Conservation (phyloP, 2,888 invertebrate genomes). For the Callyntrura sp. region DNA sequence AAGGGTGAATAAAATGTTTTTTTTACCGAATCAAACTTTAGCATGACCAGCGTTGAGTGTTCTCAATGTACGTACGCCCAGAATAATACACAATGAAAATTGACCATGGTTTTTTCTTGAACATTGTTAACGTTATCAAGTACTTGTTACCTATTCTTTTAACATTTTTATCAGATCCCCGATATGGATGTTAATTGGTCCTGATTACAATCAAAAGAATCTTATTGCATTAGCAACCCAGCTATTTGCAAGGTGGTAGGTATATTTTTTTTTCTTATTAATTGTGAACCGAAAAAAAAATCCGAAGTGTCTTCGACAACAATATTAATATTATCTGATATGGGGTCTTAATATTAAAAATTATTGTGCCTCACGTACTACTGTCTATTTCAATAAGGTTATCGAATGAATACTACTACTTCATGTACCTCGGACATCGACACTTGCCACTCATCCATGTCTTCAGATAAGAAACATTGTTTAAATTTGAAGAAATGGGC, state of each 20-base stretch:
- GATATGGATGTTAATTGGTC: conserved; percentile 25
- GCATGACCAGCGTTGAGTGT: too few relatives aligned
- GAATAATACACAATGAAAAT: conserved; percentile 15
- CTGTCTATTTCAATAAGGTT: conserved; percentile 24
- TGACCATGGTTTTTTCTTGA: conserved; percentile 27
- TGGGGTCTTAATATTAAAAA: background rate
- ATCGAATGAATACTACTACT: conserved; percentile 41
- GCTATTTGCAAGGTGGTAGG: background rate
- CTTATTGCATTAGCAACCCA: conserved; percentile 64
- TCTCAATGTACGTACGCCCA: background rate
- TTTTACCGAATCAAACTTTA: background rate
- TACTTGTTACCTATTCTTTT: conserved; percentile 26
- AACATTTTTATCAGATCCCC: conserved; percentile 28
- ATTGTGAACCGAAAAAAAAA: background rate
- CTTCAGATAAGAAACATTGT: too few relatives aligned
- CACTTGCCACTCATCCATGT: conserved; percentile 23
- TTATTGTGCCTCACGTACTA: background rate
- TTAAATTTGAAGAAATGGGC: background rate
- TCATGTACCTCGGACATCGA: conserved; percentile 63
- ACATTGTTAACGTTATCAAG: conserved; percentile 9
- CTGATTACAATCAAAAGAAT: conserved; percentile 63
- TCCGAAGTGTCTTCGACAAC: conserved; percentile 23
- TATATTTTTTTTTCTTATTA: background rate
- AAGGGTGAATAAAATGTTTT: background rate
- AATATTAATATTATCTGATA: conserved; percentile 43